Base-by-base conservation (phyloP, 2,113 vertebrate genomes). In the Oreotrochilus melanogaster region DNA sequence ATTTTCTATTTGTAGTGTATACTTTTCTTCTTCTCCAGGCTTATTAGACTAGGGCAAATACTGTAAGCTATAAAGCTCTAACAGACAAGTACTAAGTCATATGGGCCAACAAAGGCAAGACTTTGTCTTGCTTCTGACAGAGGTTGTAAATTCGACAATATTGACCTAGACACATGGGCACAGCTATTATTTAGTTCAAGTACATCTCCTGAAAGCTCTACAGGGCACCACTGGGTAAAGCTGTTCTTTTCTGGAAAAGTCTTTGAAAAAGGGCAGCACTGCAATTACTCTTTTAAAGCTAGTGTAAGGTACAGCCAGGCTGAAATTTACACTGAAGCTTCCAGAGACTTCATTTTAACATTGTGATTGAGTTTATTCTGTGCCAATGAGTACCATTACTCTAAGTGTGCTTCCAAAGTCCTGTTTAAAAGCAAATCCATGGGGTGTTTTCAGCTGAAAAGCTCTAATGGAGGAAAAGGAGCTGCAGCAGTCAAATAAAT, bases 81-180 rank as follows among this genome's bases (percentile, higher is more conserved):
- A 47, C 70, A 70, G 54, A 8, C 37, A 54, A 83, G 57, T 18
- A 14, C 0, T 95, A 81, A 93, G 79, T 88, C 86, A 73, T 43
- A 18, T 19, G 60, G 86, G 75, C 72, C 86, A 94, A 43, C 17
- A 71, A 74, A 80, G 47, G 37, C 25, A 33, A 54, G 43, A 50
- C 33, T 79, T 92, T 88, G 66, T 88, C 87, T 94, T 75, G 78
- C 62, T n/a, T 96, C 89, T 93, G 94, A 50, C 84, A 91, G 78
- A 72, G 24, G 37, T 16, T 78, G 79, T 95, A 91, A 96, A 95
- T 95, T 88, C 80, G 81, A 95, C 64, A 66, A 10, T 65, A 60
- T 9, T 88, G 93, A 92, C 93, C 88, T 94, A 64, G 85, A 80
- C 64, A 80, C 54, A 74, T 43, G 72, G 88, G 17, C 39, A 86